Conservation (phyloP, 2,113 vertebrate species). For the Isichthys henryi region DNA sequence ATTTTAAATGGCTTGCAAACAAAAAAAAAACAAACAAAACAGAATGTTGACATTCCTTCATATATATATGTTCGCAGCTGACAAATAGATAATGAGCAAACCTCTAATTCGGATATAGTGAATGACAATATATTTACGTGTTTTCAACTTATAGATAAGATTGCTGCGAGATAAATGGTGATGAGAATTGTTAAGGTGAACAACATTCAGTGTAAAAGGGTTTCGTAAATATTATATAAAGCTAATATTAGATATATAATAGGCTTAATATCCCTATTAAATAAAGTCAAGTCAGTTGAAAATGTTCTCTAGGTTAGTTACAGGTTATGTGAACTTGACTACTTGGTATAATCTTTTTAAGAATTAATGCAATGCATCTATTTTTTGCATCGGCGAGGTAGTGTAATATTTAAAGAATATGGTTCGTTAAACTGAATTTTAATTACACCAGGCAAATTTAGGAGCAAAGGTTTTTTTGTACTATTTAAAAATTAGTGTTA, state of each 20-base stretch:
- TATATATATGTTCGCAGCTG: neutral
- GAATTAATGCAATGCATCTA: neutral
- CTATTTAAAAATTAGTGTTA: neutral
- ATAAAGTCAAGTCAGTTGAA: neutral
- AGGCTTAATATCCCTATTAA: neutral
- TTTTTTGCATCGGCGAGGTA: neutral
- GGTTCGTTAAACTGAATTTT: neutral
- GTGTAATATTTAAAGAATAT: neutral
- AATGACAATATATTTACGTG: neutral
- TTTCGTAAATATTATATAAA: neutral
- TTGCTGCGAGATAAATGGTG: neutral
- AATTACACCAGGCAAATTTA: neutral
- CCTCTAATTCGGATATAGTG: neutral
- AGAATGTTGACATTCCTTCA: neutral
- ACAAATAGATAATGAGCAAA: neutral
- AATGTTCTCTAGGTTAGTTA: neutral
- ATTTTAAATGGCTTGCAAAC: neutral
- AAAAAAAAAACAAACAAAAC: neutral
- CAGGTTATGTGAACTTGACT: neutral
- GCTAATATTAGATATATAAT: neutral
- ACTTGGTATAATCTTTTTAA: neutral
- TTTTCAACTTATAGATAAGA: neutral
- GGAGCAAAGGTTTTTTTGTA: neutral
- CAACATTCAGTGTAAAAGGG: neutral
- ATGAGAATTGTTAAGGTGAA: neutral